These are phyloP conservation scores for Percina caprodes DNA, from an alignment of 2,113 vertebrate genomes.

Conservation along the genomic window DNA sequence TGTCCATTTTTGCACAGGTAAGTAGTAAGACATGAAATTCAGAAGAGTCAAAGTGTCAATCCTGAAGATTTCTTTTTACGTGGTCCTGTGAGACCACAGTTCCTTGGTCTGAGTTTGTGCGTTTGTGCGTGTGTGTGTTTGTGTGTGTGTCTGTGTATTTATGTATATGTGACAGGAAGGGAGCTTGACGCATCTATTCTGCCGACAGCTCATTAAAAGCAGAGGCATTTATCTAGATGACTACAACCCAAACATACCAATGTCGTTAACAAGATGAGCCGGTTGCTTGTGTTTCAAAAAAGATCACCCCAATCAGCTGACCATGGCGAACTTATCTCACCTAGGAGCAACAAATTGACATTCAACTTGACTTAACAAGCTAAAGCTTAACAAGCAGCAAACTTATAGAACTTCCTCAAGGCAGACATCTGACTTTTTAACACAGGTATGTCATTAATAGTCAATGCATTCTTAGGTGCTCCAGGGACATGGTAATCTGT, in stretches of 20 bases:
- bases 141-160: background rate
- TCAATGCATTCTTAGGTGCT: conserved; percentile 4
- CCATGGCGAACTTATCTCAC: background rate
- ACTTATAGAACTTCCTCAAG: background rate
- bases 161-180: background rate
- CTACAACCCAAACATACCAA: conserved; percentile 35
- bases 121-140: background rate
- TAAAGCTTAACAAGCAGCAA: background rate
- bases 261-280: conserved; percentile 24
- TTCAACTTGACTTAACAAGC: background rate
- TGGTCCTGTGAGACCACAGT: conserved; percentile 5
- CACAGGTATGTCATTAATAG: background rate
- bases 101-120: background rate
- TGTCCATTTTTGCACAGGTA: conserved; percentile 7
- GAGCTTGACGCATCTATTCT: conserved; percentile 36
- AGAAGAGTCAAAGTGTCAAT: conserved; percentile 22
- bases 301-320: conserved; percentile 15
- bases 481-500: conserved; percentile 15
- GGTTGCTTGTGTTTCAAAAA: conserved; percentile 20
- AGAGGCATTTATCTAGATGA: conserved; percentile 29
- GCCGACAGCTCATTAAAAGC: conserved; percentile 48
- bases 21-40: conserved; percentile 21
- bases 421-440: background rate
- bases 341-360: background rate
- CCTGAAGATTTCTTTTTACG: conserved; percentile 12